These are phyloP conservation scores for Cydia splendana DNA, from an alignment of 1,140 invertebrate genomes.

Conservation along the genomic window DNA sequence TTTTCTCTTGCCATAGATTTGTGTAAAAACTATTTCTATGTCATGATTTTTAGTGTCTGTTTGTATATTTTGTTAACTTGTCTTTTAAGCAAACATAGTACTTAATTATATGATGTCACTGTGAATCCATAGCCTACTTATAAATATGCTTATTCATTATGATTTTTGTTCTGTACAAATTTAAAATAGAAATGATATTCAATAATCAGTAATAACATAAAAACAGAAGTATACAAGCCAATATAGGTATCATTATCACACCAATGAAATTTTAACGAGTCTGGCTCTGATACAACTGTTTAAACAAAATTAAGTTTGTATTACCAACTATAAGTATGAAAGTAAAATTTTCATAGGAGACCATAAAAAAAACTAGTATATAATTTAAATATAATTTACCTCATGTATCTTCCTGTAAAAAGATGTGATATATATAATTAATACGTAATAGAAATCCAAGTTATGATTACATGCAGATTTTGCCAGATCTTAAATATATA, in stretches of 20 bases:
- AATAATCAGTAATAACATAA: no score
- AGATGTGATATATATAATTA: background rate
- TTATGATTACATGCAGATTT: background rate
- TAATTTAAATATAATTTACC: background rate
- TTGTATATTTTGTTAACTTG: no score
- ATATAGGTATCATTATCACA: no score
- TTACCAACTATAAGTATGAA: no score
- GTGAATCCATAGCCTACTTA: background rate
- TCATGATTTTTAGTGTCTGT: no score
- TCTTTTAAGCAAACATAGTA: conserved; percentile 20
- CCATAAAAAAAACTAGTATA: no score
- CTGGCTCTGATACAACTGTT: background rate
- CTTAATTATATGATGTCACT: background rate
- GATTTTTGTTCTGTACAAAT: background rate
- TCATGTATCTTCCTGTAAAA: background rate
- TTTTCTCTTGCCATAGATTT: no score
- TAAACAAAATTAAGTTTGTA: background rate
- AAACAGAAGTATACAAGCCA: no score
- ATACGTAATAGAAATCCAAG: no score
- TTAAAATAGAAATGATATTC: background rate
- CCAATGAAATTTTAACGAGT: no score
- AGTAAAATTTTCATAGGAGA: no score
- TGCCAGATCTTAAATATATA: background rate
- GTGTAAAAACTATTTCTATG: no score
- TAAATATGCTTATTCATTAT: conserved; percentile 13